phyloP scores from a whole-genome alignment of 2,888 invertebrate species.

The Drosophila merina region DNA sequence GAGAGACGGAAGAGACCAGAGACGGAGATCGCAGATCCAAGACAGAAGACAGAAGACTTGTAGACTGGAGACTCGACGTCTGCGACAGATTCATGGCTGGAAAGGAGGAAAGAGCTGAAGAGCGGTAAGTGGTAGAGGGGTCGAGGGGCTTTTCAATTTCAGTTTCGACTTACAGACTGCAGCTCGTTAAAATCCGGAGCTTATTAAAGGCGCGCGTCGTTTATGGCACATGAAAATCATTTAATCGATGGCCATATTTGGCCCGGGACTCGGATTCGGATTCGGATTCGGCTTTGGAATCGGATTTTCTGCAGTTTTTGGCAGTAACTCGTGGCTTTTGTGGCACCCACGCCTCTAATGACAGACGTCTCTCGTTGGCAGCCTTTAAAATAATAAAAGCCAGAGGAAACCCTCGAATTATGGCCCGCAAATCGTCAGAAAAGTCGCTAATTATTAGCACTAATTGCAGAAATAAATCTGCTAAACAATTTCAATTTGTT shows the following conservation, averaged over 20 bases:
- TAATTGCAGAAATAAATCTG: conserved; percentile 76
- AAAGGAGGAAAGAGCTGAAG: not conserved
- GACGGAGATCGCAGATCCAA: conserved; percentile 9
- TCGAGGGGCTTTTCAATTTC: conserved; percentile 55
- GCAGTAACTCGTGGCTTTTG: conserved; percentile 6
- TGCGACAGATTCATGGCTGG: conserved; percentile 63
- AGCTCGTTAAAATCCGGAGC: conserved; percentile 72
- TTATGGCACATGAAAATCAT: conserved; percentile 78
- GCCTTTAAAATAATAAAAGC: conserved; percentile 59
- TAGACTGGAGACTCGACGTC: conserved; percentile 55
- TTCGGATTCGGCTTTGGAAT: conserved; percentile 44
- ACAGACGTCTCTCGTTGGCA: conserved; percentile 37
- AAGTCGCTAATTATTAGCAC: conserved; percentile 60
- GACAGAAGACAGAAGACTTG: conserved; percentile 16
- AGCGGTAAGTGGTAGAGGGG: not conserved
- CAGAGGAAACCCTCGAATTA: conserved; percentile 50
- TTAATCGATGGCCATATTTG: conserved; percentile 79
- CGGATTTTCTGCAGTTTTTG: conserved; percentile 30
- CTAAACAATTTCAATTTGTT: conserved; percentile 74
- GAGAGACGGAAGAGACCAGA: conserved; percentile 23
- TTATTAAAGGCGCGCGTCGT: conserved; percentile 79
- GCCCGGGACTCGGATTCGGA: conserved; percentile 46
- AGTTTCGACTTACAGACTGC: conserved; percentile 46
- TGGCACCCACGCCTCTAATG: conserved; percentile 54
- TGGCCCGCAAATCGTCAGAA: conserved; percentile 65